phyloP scores from a whole-genome alignment of 2,797 vertebrate species.

The Hoplostethus mediterraneus region DNA sequence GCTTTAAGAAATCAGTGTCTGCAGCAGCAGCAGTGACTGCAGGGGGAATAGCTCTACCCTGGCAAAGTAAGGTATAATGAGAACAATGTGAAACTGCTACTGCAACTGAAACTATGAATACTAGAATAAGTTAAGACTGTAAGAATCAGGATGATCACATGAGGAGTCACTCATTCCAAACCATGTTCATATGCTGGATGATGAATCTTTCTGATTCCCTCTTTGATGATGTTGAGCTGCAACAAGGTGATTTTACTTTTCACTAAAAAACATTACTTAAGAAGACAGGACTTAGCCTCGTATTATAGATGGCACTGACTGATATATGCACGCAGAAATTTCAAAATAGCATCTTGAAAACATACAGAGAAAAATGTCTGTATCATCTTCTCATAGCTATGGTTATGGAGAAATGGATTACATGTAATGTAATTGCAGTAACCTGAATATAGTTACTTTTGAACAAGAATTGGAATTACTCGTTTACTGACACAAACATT shows the following conservation, averaged over 20 bases:
- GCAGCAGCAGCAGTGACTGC: slow-evolving; percentile 1
- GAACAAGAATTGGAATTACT: too few species aligned
- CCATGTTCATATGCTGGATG: background rate
- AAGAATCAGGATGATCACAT: slow-evolving; percentile 1
- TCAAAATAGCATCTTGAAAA: background rate
- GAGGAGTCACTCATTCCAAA: slow-evolving; percentile 4
- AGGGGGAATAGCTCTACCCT: slow-evolving; percentile 2
- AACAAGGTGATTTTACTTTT: slow-evolving; percentile 1
- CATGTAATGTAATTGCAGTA: background rate
- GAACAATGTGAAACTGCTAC: background rate
- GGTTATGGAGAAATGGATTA: background rate
- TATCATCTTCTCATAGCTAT: background rate
- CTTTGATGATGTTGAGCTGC: slow-evolving; percentile 6
- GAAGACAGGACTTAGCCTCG: background rate
- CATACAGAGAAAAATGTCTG: background rate
- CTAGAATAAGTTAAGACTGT: background rate
- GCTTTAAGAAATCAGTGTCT: slow-evolving; percentile 27
- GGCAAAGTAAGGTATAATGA: slow-evolving; percentile 5
- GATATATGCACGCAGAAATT: background rate
- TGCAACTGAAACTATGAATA: background rate
- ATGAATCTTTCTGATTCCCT: background rate
- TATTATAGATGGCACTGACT: background rate
- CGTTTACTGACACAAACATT: too few species aligned
- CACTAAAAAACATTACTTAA: background rate
- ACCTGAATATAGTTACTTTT: background rate